These are phyloP conservation scores for Mesorhabditis belari DNA, from an alignment of 2,888 invertebrate genomes.

Conservation along the genomic window DNA sequence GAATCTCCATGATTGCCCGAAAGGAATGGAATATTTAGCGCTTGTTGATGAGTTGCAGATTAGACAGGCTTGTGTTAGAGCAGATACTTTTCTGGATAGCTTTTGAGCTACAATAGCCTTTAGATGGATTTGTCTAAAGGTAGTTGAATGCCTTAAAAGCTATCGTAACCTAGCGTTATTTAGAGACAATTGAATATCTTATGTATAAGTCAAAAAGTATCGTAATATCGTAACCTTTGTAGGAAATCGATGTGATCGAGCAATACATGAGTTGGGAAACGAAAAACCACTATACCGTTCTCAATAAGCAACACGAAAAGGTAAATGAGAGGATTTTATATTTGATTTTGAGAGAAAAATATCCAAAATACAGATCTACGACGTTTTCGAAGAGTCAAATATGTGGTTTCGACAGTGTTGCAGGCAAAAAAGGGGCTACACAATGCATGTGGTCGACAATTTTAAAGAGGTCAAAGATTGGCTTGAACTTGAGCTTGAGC, in stretches of 20 bases:
- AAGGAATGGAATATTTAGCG: slow-evolving; percentile 53
- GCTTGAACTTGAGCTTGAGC: no score
- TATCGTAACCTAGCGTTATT: no score
- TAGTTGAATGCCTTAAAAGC: no score
- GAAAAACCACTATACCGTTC: slow-evolving; percentile 11
- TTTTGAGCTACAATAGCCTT: no score
- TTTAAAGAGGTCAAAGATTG: slow-evolving; percentile 2
- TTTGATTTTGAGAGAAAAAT: no score
- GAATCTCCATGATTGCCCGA: slow-evolving; percentile 47
- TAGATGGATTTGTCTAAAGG: no score
- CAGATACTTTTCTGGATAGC: no score
- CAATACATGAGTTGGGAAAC: slow-evolving; percentile 12
- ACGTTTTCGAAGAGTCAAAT: slow-evolving; percentile 49
- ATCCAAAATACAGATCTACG: slow-evolving; percentile 22
- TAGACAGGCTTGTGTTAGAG: slow-evolving; percentile 43
- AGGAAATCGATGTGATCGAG: neutral
- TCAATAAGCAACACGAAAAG: slow-evolving; percentile 7
- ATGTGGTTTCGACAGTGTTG: slow-evolving; percentile 53
- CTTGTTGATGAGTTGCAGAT: slow-evolving; percentile 50
- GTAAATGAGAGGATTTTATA: slow-evolving; percentile 6
- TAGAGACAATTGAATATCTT: no score
- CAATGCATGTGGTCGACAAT: slow-evolving; percentile 54
- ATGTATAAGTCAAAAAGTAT: no score
- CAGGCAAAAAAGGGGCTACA: slow-evolving; percentile 52
- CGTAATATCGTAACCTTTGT: no score